Percentiles rank a stretch among this genome's conserved stretches.
These are phyloP conservation scores for Drosophila mojavensis DNA, from an alignment of 1,140 invertebrate species.

Conservation along the genomic window DNA sequence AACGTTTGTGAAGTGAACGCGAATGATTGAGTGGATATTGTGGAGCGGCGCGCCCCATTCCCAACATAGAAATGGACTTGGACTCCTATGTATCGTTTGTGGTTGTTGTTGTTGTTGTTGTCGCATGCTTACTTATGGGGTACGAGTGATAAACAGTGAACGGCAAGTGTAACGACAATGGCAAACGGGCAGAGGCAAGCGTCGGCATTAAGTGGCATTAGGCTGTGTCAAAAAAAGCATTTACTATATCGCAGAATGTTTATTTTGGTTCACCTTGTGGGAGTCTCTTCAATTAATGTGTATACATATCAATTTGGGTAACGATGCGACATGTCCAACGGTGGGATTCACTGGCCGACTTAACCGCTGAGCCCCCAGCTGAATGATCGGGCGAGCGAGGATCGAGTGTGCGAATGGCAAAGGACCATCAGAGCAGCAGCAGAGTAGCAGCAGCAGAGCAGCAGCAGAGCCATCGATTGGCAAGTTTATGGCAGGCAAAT, in stretches of 20 bases:
- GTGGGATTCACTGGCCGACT: slow-evolving; percentile 50
- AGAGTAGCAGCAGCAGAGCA: too few relatives aligned
- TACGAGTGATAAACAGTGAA: slow-evolving; percentile 45
- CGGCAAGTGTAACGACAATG: slow-evolving; percentile 19
- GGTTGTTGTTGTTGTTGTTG: background rate
- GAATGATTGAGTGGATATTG: slow-evolving; percentile 77
- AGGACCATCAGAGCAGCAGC: background rate
- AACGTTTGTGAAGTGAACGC: slow-evolving; percentile 66
- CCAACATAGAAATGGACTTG: slow-evolving; percentile 1
- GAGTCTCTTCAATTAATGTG: slow-evolving; percentile 31
- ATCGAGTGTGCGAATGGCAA: background rate
- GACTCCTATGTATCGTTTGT: background rate
- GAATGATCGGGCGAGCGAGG: slow-evolving; percentile 19
- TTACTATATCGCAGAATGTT: slow-evolving; percentile 45
- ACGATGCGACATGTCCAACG: slow-evolving; percentile 53
- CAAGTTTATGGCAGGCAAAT: slow-evolving; percentile 46
- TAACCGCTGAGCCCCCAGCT: slow-evolving; percentile 19
- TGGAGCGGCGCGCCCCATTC: slow-evolving; percentile 50
- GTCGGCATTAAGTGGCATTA: slow-evolving; percentile 70
- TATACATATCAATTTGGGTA: slow-evolving; percentile 36
- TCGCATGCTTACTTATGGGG: slow-evolving; percentile 46
- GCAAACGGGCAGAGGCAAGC: slow-evolving; percentile 37
- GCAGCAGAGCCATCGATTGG: slow-evolving; percentile 46
- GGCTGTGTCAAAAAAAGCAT: slow-evolving; percentile 76
- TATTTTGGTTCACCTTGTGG: slow-evolving; percentile 37